Evolutionary conservation across 1,140 invertebrate genomes (phyloP).

Genomic region (Tetraneura akinire): DNA sequence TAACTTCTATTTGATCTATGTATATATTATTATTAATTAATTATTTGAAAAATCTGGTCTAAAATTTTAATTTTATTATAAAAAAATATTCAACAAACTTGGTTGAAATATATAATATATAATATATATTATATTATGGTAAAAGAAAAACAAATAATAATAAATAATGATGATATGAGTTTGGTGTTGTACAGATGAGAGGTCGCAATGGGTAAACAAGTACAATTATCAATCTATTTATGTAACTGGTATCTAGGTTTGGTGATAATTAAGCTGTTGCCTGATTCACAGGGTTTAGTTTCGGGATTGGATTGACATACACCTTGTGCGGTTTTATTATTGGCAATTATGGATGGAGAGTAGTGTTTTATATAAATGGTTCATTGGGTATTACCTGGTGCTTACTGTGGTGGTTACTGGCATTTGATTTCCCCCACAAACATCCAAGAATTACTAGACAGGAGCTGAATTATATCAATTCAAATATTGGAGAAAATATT

Average conservation of each 20-base stretch:
- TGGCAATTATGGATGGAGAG: constrained; percentile 67
- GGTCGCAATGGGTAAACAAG: constrained; percentile 49
- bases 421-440: constrained; percentile 71
- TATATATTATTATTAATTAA: too few species aligned
- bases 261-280: constrained; percentile 53
- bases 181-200: constrained; percentile 45
- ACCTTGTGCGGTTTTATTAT: constrained; percentile 72
- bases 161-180: constrained; percentile 26
- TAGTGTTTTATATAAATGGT: constrained; percentile 73
- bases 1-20: too few species aligned
- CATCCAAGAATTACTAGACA: constrained; percentile 73
- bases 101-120: neutral
- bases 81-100: neutral
- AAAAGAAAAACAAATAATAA: constrained; percentile 5
- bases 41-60: neutral
- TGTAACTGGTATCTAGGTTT: constrained; percentile 49
- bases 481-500: constrained; percentile 62
- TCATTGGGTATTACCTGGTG: constrained; percentile 69
- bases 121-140: too few species aligned
- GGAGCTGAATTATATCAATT: constrained; percentile 73
- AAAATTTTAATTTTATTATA: neutral
- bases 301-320: constrained; percentile 73
- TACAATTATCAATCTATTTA: constrained; percentile 47
- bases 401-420: constrained; percentile 72
- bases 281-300: constrained; percentile 65